phyloP scores from a whole-genome alignment of 2,888 invertebrate species.

The Tiliacea citrago region DNA sequence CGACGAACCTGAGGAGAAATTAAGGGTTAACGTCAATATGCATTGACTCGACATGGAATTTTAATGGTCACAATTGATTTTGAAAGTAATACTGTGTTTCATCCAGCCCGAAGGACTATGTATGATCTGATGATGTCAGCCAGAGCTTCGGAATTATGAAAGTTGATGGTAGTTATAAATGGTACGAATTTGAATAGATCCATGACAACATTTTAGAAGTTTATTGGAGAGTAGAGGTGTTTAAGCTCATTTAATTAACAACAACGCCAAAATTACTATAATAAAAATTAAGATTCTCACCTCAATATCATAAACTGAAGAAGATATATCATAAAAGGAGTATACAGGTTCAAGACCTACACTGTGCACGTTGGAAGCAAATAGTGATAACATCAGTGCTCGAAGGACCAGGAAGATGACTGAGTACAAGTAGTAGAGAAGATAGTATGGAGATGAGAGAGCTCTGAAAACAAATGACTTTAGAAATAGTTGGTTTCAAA shows the following conservation, averaged over 20 bases:
- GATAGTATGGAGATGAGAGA: constrained; percentile 55
- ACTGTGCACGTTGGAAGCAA: constrained; percentile 71
- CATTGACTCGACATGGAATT: background rate
- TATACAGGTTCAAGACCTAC: constrained; percentile 65
- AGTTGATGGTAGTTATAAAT: background rate
- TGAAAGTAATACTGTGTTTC: background rate
- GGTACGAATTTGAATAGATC: background rate
- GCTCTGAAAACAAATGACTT: constrained; percentile 59
- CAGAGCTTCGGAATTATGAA: no score
- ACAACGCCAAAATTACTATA: background rate
- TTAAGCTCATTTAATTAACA: no score
- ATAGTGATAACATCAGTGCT: constrained; percentile 61
- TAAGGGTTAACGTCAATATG: no score
- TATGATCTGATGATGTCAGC: background rate
- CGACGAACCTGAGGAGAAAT: constrained; percentile 67
- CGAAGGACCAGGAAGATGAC: constrained; percentile 66
- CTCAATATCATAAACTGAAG: constrained; percentile 68
- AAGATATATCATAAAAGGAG: constrained; percentile 66
- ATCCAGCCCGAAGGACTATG: background rate
- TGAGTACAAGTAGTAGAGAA: constrained; percentile 68
- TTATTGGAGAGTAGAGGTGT: no score
- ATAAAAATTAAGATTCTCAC: constrained; percentile 49
- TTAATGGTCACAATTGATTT: background rate
- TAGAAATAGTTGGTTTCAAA: background rate
- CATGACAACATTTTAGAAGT: background rate